Evolutionary conservation across 1,140 invertebrate species (phyloP), one percentile per base, ranked within the genome.

Genomic region (Pantala flavescens): DNA sequence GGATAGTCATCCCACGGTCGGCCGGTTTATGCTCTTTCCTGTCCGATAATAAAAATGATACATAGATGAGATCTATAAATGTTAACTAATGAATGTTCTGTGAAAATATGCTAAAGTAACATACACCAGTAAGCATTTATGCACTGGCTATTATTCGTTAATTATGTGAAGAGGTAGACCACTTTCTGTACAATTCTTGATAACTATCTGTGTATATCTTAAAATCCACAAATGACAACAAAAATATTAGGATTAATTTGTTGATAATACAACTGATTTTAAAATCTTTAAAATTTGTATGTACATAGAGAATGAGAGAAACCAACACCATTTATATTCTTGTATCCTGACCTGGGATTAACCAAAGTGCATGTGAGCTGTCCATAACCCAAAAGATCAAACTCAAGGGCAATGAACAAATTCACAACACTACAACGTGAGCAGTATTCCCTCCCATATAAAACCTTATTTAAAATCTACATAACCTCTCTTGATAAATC

Each of bases 181-280:
- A 63, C 49, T 63, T 63, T 63, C 49, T 63, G 49, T 63, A 63
- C 49, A 63, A 63, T 19, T 63, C 14, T 63, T 63, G 49, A 63
- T 16, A 63, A 63, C 49, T 63, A 63, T 16, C 3, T 63, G 49
- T 63, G 49, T 63, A 63, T 63, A 63, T 63, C n/a, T 63, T 63
- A 63, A 63, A 63, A 63, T 19, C 49, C 49, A 63, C 49, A 63
- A 63, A 19, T 63, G 49, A 63, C 49, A 63, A 63, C 49, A 63
- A 63, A 63, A 63, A 63, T 63, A 63, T 63, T 63, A 63, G 49
- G 49, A 63, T 63, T 63, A 63, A 63, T 63, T 63, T 63, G 49
- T 63, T 14, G 49, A 63, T 63, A 63, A 63, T 21, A 63, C 49
- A 63, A 63, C n/a, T 63, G 49, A 63, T 63, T 63, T 63, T 63